Percentiles rank a stretch among this genome's conserved stretches.
Evolutionary conservation across 2,888 invertebrate species (phyloP).

Genomic region (Drosophila nigricruria): DNA sequence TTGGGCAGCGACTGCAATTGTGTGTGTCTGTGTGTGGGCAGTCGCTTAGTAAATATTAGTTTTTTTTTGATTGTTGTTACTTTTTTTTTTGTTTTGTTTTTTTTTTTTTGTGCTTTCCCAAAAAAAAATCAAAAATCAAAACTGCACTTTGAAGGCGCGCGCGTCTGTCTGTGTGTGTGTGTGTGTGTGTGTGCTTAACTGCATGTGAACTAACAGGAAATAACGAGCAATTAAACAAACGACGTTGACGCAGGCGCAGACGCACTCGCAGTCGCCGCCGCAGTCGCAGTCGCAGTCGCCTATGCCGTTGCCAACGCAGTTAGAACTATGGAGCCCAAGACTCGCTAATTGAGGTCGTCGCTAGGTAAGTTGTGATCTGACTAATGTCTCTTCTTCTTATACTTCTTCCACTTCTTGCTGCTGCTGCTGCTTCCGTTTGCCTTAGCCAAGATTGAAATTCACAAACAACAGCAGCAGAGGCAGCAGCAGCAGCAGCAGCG

Average conservation of each 20-base stretch:
- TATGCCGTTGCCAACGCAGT: constrained; percentile 40
- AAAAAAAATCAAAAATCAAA: constrained; percentile 38
- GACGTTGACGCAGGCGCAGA: constrained; percentile 31
- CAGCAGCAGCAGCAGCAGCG: neutral
- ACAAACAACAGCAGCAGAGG: constrained; percentile 46
- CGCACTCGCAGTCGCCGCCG: constrained; percentile 18
- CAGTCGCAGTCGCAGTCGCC: constrained; percentile 1
- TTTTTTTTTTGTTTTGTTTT: constrained; percentile 27
- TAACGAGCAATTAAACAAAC: constrained; percentile 70
- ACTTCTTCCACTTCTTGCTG: constrained; percentile 8
- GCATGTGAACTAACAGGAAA: constrained; percentile 75
- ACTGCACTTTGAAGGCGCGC: constrained; percentile 40
- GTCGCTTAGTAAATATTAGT: constrained; percentile 52
- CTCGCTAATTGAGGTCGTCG: constrained; percentile 75
- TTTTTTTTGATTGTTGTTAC: constrained; percentile 26
- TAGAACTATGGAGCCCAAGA: constrained; percentile 71
- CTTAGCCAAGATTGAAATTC: constrained; percentile 60
- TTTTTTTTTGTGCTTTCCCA: constrained; percentile 49
- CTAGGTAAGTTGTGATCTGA: constrained; percentile 68
- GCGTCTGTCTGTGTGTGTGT: constrained; percentile 22
- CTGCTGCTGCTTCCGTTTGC: constrained; percentile 59
- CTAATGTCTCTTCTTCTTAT: constrained; percentile 19
- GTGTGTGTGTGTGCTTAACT: constrained; percentile 37
- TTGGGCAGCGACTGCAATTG: constrained; percentile 65
- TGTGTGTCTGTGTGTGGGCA: constrained; percentile 42